Evolutionary conservation across 2,888 invertebrate species (phyloP).

Genomic region (Zygothrica quintamaculata): DNA sequence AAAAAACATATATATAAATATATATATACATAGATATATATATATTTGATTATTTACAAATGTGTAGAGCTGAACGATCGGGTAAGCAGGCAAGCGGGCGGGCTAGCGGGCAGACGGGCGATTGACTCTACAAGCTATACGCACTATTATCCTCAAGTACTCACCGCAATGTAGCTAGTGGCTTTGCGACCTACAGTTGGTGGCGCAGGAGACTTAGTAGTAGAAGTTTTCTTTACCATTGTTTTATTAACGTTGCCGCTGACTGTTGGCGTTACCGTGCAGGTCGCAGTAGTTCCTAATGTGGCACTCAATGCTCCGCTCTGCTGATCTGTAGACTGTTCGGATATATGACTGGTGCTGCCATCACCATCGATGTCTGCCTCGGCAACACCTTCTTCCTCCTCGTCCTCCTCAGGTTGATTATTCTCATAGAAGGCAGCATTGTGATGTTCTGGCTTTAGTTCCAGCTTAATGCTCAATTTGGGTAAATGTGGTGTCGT

Average conservation of each 20-base stretch:
- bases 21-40: neutral
- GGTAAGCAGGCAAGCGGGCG: constrained; percentile 34
- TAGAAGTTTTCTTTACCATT: constrained; percentile 82
- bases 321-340: constrained; percentile 64
- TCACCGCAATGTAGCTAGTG: constrained; percentile 88
- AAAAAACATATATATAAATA: constrained; percentile 7
- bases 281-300: constrained; percentile 11
- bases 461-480: constrained; percentile 83
- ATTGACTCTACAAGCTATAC: constrained; percentile 66
- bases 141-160: constrained; percentile 78
- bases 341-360: constrained; percentile 79
- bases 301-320: constrained; percentile 6
- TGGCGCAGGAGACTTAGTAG: constrained; percentile 84
- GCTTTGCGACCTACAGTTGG: constrained; percentile 87
- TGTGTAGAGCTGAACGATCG: constrained; percentile 14
- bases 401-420: constrained; percentile 77
- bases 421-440: constrained; percentile 81
- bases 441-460: constrained; percentile 83
- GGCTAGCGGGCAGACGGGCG: constrained; percentile 33
- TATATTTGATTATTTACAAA: constrained; percentile 1
- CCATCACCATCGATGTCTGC: constrained; percentile 75
- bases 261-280: constrained; percentile 47
- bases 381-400: constrained; percentile 74
- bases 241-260: constrained; percentile 47
- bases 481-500: constrained; percentile 82